Evolutionary conservation across 2,797 vertebrate species (phyloP), one percentile per base, ranked within the genome.

Genomic region (Malurus splendens): DNA sequence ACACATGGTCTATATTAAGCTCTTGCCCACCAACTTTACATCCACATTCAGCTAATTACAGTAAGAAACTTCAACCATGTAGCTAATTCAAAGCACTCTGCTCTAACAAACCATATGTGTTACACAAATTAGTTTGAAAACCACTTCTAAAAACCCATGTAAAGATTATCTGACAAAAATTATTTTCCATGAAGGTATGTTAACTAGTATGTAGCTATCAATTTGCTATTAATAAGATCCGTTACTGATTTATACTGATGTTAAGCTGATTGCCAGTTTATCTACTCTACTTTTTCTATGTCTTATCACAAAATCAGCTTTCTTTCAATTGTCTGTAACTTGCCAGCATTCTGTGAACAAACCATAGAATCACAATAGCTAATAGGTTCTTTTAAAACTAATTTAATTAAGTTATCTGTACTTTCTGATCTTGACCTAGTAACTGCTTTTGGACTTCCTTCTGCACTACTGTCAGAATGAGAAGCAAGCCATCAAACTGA

Each of bases 61-160:
- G 57, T 62, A 74, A 60, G 42, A 80, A 87, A 85, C 25, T 59
- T 82, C 39, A 85, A 89, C 28, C 16, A 28, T 4, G 16, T 59
- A 80, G 25, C 32, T 86, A 87, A 85, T 70, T 70, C 45, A 91
- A 80, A 90, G 77, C 76, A 86, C 50, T 87, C 76, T 67, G 57
- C 55, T 85, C 39, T 65, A 85, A 76, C 44, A 87, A 89, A 89
- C 18, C 20, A 54, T 74, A 74, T 6, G 41, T 39, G n/a, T 61
- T 78, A 74, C 15, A 82, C 44, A 77, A 89, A 87, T 77, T 42
- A 27, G 50, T 50, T 54, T 52, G 55, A 48, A 67, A 89, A 76
- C 52, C 70, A 85, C 65, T 89, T 59, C 33, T 73, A 36, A 84
- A 89, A 89, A 36, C 10, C 64, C 38, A 56, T 5, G 3, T 22